Conservation (phyloP, 2,113 vertebrate genomes). For the Eulemur rufifrons region DNA sequence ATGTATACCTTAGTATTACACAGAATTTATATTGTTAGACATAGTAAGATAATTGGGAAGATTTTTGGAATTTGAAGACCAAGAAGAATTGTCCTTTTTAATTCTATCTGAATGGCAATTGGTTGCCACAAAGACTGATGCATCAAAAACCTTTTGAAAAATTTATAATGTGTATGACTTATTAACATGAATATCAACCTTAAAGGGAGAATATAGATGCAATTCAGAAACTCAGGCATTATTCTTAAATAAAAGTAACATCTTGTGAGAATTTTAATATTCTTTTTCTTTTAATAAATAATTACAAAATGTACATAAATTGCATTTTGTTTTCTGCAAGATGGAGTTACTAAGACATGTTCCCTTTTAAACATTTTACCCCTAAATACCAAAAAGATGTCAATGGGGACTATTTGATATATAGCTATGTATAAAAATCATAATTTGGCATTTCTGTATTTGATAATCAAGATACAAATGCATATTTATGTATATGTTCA, state of each 20-base stretch:
- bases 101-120: neutral
- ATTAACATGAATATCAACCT: neutral
- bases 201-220: neutral
- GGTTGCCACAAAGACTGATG: neutral
- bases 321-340: neutral
- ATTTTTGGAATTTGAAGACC: neutral
- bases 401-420: neutral
- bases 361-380: neutral
- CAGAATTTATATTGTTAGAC: neutral
- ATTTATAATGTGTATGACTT: neutral
- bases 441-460: neutral
- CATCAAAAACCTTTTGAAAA: neutral
- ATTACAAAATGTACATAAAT: neutral
- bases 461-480: neutral
- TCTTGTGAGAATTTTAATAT: conserved; percentile 24
- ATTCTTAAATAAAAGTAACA: neutral
- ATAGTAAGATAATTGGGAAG: neutral
- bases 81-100: neutral
- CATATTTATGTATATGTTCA: neutral
- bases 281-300: conserved; percentile 5
- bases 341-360: neutral
- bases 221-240: conserved; percentile 32
- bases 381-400: neutral
- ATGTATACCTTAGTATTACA: neutral
- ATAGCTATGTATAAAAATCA: neutral